Evolutionary conservation across 2,113 vertebrate genomes (phyloP).

Genomic region (Cepphus grylle): DNA sequence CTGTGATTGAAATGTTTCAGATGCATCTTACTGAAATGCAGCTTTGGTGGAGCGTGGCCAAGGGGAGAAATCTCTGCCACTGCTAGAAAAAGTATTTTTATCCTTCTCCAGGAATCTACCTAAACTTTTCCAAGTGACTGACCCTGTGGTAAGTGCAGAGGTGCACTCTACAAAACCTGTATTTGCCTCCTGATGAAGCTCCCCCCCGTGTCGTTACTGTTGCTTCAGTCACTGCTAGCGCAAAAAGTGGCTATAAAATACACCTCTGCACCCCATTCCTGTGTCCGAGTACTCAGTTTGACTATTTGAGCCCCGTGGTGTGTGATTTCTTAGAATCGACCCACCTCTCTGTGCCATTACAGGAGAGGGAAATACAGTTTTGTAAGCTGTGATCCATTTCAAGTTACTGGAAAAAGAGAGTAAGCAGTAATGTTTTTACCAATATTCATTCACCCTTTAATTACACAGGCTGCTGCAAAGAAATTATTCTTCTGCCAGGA

Average conservation of each 20-base stretch:
- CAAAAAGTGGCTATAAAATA: not conserved
- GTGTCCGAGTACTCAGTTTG: rapidly evolving
- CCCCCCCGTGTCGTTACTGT: not conserved
- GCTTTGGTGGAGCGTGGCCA: not conserved
- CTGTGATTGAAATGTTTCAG: not conserved
- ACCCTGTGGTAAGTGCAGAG: not conserved
- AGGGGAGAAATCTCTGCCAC: not conserved
- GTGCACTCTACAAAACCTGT: not conserved
- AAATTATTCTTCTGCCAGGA: not conserved
- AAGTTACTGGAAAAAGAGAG: not conserved
- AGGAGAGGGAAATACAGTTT: not conserved
- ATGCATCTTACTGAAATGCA: not conserved
- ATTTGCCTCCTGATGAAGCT: not conserved
- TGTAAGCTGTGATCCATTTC: not conserved
- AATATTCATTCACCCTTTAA: not conserved
- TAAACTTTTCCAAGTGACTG: not conserved
- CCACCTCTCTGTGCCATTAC: not conserved
- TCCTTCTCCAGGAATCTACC: not conserved
- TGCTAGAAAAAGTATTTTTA: not conserved
- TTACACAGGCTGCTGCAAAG: not conserved
- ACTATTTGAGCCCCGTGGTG: rapidly evolving
- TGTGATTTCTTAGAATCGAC: not conserved
- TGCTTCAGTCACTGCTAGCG: not conserved
- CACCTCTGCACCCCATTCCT: rapidly evolving
- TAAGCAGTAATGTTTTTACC: not conserved